These are phyloP conservation scores for Onychomys arenicola DNA, from an alignment of 2,797 vertebrate genomes.

Conservation along the genomic window DNA sequence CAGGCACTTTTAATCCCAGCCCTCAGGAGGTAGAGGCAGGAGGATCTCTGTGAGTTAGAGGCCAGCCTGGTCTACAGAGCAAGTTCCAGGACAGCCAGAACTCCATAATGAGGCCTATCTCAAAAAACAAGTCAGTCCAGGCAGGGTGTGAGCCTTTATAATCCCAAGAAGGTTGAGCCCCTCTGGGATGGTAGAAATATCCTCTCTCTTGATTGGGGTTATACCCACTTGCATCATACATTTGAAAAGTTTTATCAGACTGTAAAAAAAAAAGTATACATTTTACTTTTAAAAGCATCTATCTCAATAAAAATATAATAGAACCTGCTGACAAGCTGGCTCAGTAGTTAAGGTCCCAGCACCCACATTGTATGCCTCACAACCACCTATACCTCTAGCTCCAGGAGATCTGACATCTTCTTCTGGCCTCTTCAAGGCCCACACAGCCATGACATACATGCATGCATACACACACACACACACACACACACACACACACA, in stretches of 20 bases:
- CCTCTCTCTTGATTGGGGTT: not conserved
- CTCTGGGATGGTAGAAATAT: not conserved
- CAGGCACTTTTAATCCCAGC: not conserved
- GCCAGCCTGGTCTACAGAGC: not conserved
- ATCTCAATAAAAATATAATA: not conserved
- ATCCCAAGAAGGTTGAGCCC: not conserved
- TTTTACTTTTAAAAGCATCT: slow-evolving; percentile 38
- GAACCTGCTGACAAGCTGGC: not conserved
- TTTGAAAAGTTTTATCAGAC: not conserved
- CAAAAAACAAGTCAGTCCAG: not conserved
- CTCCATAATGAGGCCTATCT: not conserved
- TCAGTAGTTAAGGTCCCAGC: not conserved
- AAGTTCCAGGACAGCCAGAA: not conserved
- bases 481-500: not conserved
- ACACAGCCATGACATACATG: not conserved
- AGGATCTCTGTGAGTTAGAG: not conserved
- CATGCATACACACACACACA: not conserved
- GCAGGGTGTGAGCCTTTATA: not conserved
- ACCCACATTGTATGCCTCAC: not conserved
- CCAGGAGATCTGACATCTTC: not conserved
- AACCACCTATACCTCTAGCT: not conserved
- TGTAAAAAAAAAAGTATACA: not conserved
- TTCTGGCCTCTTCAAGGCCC: not conserved
- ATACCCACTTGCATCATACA: not conserved
- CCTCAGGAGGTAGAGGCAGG: not conserved